Percentiles rank a stretch among this genome's conserved stretches.
Conservation (phyloP, 1,140 invertebrate genomes). For the Drosophila funebris region DNA sequence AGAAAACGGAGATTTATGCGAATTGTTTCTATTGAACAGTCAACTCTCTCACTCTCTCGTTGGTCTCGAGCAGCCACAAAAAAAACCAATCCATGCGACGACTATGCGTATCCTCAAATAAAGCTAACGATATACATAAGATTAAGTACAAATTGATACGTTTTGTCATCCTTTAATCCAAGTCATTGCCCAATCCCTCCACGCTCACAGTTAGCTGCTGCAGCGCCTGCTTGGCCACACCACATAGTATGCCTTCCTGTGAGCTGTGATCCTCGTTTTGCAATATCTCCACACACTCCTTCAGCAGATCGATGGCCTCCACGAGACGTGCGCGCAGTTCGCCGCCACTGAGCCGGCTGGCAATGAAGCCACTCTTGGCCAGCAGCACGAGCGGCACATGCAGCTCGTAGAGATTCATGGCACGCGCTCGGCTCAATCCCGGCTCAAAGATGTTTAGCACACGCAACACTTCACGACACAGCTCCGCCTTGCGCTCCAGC, state of each 20-base stretch:
- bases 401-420: conserved; percentile 90
- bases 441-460: conserved; percentile 90
- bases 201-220: conserved; percentile 87
- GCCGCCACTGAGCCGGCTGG: conserved; percentile 86
- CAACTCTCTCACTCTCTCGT: no score
- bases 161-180: conserved; percentile 43
- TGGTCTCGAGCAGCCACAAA: background rate
- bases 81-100: conserved; percentile 9
- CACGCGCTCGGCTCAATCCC: conserved; percentile 89
- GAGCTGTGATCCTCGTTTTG: conserved; percentile 88
- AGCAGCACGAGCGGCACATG: conserved; percentile 90
- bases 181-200: conserved; percentile 81
- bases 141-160: conserved; percentile 41
- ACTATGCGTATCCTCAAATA: conserved; percentile 38
- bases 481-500: conserved; percentile 89
- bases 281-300: conserved; percentile 87
- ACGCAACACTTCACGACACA: conserved; percentile 88
- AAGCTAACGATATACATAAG: conserved; percentile 37
- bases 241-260: conserved; percentile 88
- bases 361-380: conserved; percentile 87
- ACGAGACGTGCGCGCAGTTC: conserved; percentile 87
- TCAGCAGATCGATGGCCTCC: conserved; percentile 86
- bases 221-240: conserved; percentile 86
- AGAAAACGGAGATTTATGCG: conserved; percentile 21
- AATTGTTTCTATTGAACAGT: no score